Conservation (phyloP, 2,888 invertebrate genomes). For the Pseudococcus viburni region DNA sequence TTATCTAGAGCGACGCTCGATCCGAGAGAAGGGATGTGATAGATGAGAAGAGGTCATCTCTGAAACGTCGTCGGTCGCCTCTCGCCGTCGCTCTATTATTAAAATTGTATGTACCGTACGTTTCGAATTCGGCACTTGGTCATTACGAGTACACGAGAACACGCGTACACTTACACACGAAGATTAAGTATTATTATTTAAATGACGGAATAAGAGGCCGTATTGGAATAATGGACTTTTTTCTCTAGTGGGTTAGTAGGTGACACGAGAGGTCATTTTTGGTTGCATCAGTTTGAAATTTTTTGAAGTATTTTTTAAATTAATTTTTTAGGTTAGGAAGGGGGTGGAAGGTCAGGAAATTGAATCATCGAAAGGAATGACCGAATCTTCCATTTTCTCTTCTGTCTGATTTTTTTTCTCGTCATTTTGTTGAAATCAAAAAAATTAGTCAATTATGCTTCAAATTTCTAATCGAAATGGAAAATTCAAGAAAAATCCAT, state of each 20-base stretch:
- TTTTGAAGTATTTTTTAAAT: too few species aligned
- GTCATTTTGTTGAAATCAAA: too few species aligned
- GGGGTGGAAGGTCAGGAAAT: too few species aligned
- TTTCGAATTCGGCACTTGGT: constrained; percentile 15
- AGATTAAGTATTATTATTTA: constrained; percentile 57
- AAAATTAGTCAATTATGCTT: too few species aligned
- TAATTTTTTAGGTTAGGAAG: too few species aligned
- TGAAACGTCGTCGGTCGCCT: background rate
- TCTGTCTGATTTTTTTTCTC: too few species aligned
- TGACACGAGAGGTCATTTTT: constrained; percentile 56
- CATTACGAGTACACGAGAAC: constrained; percentile 1
- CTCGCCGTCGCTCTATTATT: background rate
- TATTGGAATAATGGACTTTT: constrained; percentile 38
- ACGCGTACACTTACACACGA: background rate
- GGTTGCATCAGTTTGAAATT: too few species aligned
- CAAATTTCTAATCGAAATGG: too few species aligned
- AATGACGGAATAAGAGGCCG: constrained; percentile 53
- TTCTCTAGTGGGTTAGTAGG: constrained; percentile 56
- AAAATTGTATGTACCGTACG: background rate
- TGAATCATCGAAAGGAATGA: too few species aligned
- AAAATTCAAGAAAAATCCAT: too few species aligned
- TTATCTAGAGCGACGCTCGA: background rate
- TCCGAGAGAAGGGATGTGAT: background rate
- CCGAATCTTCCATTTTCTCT: too few species aligned
- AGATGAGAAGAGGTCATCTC: constrained; percentile 3